Evolutionary conservation across 2,888 invertebrate species (phyloP), one percentile per base, ranked within the genome.

Genomic region (Strigamia maritima): DNA sequence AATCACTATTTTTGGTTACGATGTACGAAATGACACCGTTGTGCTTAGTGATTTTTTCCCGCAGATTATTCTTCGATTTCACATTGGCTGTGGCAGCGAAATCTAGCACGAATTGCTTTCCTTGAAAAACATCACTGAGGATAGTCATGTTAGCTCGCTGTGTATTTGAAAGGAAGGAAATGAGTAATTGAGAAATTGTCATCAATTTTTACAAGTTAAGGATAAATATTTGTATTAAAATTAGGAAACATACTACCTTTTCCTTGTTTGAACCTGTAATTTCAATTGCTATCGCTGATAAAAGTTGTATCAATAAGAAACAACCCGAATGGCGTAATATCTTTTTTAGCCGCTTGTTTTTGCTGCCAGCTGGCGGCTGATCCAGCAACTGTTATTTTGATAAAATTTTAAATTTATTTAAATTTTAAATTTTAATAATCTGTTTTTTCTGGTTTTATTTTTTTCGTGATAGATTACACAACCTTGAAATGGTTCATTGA

Each of bases 1-100:
- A 77, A 77, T 77, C 49, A 19, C 40, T 77, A 2, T 6, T 19
- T 26, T 54, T 44, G 24, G 40, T 77, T 12, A 77, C 49, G 28
- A 54, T 77, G 28, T 77, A 77, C 1, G 77, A 77, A 77, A 77
- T 49, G 77, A 77, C 28, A 3, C 77, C 77, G 28, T 77, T 77
- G 19, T 77, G 14, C 26, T 77, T 40, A 6, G 26, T 49, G 16
- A 77, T 77, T 40, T 77, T 49, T 54, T 77, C 49, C n/a, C 44
- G 38, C 4, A 77, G n/a, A 14, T 49, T 38, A n/a, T 4, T 44
- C 24, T 77, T 77, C 44, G 19, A 38, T 77, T 77, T 77, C 26
- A 7, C 10, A 14, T 38, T 8, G 38, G 16, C 49, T 4, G n/a
- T 31, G n/a, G 44, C 49, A 77, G 77, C 44, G 12, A 44, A 22